Evolutionary conservation across 1,140 invertebrate genomes (phyloP).

Genomic region (Cataglyphis hispanica): DNA sequence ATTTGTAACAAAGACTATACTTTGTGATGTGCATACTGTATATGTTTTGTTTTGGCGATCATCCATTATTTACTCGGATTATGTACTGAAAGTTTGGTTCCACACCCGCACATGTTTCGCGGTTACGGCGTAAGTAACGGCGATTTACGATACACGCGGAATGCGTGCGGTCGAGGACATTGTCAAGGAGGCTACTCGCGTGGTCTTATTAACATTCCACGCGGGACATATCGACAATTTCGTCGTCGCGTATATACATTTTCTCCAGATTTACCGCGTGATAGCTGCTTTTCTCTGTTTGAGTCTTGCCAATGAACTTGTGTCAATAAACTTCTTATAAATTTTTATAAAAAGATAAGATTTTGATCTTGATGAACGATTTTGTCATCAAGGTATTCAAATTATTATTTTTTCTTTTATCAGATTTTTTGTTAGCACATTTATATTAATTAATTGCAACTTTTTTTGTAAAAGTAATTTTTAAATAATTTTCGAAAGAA

Average conservation of each 20-base stretch:
- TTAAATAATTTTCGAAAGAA: not conserved
- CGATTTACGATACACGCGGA: conserved; percentile 52
- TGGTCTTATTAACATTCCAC: conserved; percentile 68
- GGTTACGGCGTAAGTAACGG: conserved; percentile 33
- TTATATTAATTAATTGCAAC: no score
- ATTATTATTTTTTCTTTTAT: not conserved
- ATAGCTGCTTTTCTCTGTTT: not conserved
- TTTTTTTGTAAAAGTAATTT: not conserved
- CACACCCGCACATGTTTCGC: conserved; percentile 50
- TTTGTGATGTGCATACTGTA: not conserved
- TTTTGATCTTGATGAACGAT: not conserved
- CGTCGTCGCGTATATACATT: conserved; percentile 45
- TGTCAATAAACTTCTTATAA: not conserved
- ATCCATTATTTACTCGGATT: conserved; percentile 29
- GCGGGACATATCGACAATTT: conserved; percentile 64
- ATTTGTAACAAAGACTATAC: not conserved
- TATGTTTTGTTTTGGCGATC: conserved; percentile 11
- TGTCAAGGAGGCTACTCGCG: conserved; percentile 39
- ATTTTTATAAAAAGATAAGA: not conserved
- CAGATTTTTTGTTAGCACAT: no score
- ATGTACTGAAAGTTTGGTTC: conserved; percentile 28
- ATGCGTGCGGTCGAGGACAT: conserved; percentile 52
- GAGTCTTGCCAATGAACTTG: conserved; percentile 40
- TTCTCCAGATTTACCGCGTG: conserved; percentile 31
- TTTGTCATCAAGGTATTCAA: no score